These are phyloP conservation scores for Ectropis crepuscularia DNA, from an alignment of 2,888 invertebrate species.

Conservation along the genomic window DNA sequence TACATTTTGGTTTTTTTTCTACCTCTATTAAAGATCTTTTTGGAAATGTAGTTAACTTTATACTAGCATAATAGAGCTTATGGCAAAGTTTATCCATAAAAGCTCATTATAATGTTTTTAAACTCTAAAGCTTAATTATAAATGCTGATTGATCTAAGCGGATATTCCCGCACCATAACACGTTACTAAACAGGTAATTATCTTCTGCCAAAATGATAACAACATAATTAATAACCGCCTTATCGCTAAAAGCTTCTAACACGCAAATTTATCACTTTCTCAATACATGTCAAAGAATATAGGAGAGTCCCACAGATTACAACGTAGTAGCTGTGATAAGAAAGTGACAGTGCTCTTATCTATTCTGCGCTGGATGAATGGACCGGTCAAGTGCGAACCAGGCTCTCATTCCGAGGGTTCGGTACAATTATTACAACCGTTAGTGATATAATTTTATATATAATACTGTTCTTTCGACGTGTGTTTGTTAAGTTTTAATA, in stretches of 20 bases:
- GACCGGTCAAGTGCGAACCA: neutral
- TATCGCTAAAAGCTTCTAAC: constrained; percentile 33
- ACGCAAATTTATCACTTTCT: constrained; percentile 32
- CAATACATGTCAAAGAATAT: constrained; percentile 16
- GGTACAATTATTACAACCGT: too few species aligned
- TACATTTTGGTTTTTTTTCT: too few species aligned
- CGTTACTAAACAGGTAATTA: constrained; percentile 10
- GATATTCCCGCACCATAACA: constrained; percentile 3
- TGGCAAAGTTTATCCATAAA: neutral
- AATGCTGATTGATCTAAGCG: neutral
- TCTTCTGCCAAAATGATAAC: constrained; percentile 24
- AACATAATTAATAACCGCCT: constrained; percentile 27
- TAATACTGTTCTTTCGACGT: too few species aligned
- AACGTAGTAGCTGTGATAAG: constrained; percentile 6
- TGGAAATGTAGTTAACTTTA: too few species aligned
- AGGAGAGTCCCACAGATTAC: constrained; percentile 3
- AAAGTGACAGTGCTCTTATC: constrained; percentile 14
- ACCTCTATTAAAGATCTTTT: too few species aligned
- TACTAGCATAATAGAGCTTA: neutral
- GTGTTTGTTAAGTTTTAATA: too few species aligned
- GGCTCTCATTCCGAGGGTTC: too few species aligned
- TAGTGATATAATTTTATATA: too few species aligned
- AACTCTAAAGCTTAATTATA: neutral
- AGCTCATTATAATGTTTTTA: neutral
- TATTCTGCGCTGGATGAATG: constrained; percentile 2